Evolutionary conservation across 2,113 vertebrate species (phyloP).

Genomic region (Trachemys scripta): DNA sequence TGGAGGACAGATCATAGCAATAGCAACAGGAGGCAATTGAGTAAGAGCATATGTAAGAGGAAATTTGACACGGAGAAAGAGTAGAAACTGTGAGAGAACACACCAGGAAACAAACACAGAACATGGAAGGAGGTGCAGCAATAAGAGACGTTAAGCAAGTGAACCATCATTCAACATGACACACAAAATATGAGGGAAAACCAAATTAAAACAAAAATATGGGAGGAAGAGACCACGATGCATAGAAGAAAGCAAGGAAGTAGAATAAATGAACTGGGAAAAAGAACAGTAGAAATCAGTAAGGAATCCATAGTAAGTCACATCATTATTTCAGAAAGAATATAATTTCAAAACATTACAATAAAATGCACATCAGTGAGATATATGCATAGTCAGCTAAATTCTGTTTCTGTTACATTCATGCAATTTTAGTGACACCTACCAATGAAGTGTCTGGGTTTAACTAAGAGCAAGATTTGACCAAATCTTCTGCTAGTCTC

Average conservation of each 20-base stretch:
- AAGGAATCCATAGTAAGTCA: neutral
- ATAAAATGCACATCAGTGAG: neutral
- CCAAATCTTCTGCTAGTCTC: neutral
- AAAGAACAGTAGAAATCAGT: neutral
- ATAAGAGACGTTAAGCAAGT: neutral
- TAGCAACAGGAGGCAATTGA: neutral
- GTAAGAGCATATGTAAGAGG: neutral
- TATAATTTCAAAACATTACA: neutral
- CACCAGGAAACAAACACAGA: neutral
- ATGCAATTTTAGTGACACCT: neutral
- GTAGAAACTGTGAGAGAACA: neutral
- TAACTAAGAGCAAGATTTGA: neutral
- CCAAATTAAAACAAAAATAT: rapidly evolving
- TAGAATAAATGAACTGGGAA: neutral
- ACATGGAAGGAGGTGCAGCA: rapidly evolving
- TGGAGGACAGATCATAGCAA: neutral
- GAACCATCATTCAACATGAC: neutral
- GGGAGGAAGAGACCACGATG: neutral
- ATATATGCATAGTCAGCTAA: neutral
- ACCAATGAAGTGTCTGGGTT: neutral
- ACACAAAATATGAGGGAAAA: no score
- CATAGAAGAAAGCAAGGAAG: neutral
- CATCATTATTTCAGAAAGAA: neutral
- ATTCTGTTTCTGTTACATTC: neutral
- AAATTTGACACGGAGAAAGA: no score